Base-by-base conservation (phyloP, 2,888 invertebrate species). In the Dicranocentrus wangi region DNA sequence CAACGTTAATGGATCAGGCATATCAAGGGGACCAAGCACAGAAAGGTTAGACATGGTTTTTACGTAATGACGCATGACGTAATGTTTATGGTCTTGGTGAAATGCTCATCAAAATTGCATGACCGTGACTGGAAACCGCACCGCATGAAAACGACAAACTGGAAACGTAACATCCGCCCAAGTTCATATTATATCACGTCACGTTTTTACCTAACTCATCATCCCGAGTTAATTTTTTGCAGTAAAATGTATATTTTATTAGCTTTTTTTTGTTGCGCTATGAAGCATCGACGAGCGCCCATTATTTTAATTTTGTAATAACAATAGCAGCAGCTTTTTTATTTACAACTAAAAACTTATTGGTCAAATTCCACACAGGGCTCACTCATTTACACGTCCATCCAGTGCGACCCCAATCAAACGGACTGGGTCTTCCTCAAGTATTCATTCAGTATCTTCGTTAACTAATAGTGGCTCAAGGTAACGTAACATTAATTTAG, bases 331-430 rank as follows among this genome's bases (percentile, higher is more conserved):
- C n/a, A 61, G 7, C 17, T 32, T 8, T 19, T 39, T 63, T n/a
- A n/a, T n/a, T n/a, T n/a, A n/a, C n/a, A n/a, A n/a, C n/a, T n/a
- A n/a, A n/a, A n/a, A n/a, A n/a, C n/a, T n/a, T n/a, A n/a, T n/a
- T n/a, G n/a, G n/a, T n/a, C n/a, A n/a, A n/a, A n/a, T n/a, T n/a
- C n/a, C n/a, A n/a, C 27, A 28, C 81, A 86, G 86, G 83, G 86
- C 86, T 25, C 82, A 84, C 70, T 86, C 86, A 47, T 86, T 86
- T 73, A 85, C 85, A 43, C 70, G 85, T 47, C 85, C 86, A 25
- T 83, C 85, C 42, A 84, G 82, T 73, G 72, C 82, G 43, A 81
- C 81, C 27, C 81, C 82, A 28, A 85, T 86, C 70, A 83, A 85
- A 72, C 23, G 86, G 77, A 86, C 86, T 7, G 86, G 86, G 17